Evolutionary conservation across 2,113 vertebrate species (phyloP), one percentile per base, ranked within the genome.

Genomic region (Myiopsitta monachus): DNA sequence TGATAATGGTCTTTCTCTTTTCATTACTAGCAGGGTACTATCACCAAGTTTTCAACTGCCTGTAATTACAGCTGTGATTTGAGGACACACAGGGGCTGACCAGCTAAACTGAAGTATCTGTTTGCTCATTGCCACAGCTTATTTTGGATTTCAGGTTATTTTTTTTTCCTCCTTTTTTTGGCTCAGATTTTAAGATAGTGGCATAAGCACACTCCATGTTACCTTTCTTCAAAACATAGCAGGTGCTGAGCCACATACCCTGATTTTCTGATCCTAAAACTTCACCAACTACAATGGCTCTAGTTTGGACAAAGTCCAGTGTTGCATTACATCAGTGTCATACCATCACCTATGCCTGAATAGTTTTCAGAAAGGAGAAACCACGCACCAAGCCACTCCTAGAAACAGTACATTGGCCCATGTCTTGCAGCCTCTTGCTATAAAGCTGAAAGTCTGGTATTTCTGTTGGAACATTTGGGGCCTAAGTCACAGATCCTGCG

Each of bases 281-380:
- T 61, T 82, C 18, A 44, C 33, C 57, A 63, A 10, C 9, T 8
- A 68, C 21, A 87, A 46, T 5, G 10, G 22, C 41, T 73, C 18
- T 6, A 47, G 31, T 30, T 12, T 23, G 38, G 41, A 30, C 17
- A n/a, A 90, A 95, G 24, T 15, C 44, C 66, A 33, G 7, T 1
- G 17, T 9, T 0, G 0, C 22, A 2, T 13, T 38, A 4, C 10
- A 15, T 31, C 33, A 63, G 24, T 7, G 24, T 26, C 47, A 73
- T 16, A 44, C 33, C 30, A 68, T 4, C 39, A 57, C 7, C 67
- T 26, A 9, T 2, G 5, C 44, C 46, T 54, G 39, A 10, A 67
- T 12, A 33, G 6, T 33, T 70, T 68, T 70, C 19, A 7, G 67
- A 43, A 69, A 51, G 33, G 79, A 79, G 14, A 79, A 75, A 43